These are phyloP conservation scores for Drosophila tani DNA, from an alignment of 1,140 invertebrate species.

Conservation along the genomic window DNA sequence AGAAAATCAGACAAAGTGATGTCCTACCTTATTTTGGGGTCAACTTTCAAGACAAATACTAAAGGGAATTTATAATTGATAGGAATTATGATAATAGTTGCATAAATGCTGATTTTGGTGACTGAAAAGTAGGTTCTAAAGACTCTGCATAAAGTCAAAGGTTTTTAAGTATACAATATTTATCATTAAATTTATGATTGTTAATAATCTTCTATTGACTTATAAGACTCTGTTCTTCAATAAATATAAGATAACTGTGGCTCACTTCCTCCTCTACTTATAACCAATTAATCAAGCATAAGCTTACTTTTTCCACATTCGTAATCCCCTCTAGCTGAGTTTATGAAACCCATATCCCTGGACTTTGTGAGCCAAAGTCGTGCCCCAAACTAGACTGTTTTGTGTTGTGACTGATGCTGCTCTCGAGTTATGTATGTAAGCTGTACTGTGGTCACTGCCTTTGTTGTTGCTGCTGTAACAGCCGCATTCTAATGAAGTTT, in stretches of 20 bases:
- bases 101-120: neutral
- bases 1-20: neutral
- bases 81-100: neutral
- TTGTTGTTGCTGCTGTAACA: conserved; percentile 58
- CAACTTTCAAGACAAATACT: no score
- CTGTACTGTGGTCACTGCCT: conserved; percentile 23
- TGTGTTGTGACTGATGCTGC: conserved; percentile 4
- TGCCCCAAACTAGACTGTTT: conserved; percentile 4
- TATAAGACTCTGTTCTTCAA: no score
- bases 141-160: neutral
- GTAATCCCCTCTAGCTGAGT: no score
- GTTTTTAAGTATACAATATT: neutral
- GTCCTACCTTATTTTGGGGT: neutral
- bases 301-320: neutral
- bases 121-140: neutral
- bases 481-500: conserved; percentile 82
- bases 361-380: neutral
- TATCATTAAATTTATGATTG: neutral
- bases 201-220: no score
- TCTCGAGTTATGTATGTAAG: neutral
- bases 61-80: no score
- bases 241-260: no score
- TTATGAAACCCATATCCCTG: neutral
- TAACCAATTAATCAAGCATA: neutral
- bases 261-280: no score